phyloP scores from a whole-genome alignment of 53 echinoderm and acorn worm genomes.

The Stichopus horrens region DNA sequence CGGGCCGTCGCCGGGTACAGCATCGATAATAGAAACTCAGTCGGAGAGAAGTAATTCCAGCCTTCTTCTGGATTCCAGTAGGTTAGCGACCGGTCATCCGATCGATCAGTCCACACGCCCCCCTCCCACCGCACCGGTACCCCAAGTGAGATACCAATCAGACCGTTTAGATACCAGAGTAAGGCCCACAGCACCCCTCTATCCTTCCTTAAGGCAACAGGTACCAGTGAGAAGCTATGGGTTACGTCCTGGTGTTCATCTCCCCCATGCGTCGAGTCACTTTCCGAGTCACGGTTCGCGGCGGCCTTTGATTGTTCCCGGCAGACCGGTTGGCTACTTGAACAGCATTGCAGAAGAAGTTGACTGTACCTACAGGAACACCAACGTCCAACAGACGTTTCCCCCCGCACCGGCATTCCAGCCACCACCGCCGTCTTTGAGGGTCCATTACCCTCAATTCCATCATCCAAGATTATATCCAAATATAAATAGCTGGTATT shows the following conservation, averaged over 20 bases:
- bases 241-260: constrained; percentile 4
- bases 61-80: neutral
- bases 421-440: neutral
- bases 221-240: constrained; percentile 6
- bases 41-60: neutral
- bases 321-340: constrained; percentile 11
- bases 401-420: neutral
- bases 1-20: neutral
- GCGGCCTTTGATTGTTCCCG: neutral
- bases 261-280: neutral
- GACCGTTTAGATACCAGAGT: neutral
- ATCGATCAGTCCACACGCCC: neutral
- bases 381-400: neutral
- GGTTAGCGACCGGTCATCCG: neutral
- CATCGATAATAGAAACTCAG: neutral
- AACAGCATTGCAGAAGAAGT: neutral
- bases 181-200: neutral
- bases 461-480: neutral
- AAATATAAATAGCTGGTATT: neutral
- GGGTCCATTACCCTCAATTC: neutral
- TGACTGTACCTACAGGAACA: neutral
- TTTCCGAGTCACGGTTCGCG: neutral
- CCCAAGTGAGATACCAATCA: neutral
- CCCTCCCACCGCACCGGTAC: constrained; percentile 6
- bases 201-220: neutral